A percentile compares a stretch with the other conserved stretches of the same genome.
phyloP scores from a whole-genome alignment of 2,888 invertebrate genomes.

The Mellilla xanthometata region DNA sequence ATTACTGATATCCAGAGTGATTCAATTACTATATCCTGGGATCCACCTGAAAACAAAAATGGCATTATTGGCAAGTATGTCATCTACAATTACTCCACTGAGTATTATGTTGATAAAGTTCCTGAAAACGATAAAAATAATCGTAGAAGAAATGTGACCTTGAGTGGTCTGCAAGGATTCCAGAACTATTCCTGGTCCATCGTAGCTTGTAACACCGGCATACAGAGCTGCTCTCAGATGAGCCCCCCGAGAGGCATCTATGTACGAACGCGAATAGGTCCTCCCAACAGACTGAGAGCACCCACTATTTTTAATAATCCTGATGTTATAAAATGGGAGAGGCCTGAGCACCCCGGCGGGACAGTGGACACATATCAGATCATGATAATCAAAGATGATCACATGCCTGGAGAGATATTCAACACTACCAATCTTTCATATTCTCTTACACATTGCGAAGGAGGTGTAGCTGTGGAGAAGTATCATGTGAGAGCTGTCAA shows the following conservation, averaged over 20 bases:
- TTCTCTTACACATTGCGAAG: slow-evolving; percentile 56
- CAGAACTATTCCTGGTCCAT: slow-evolving; percentile 87
- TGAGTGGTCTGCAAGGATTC: slow-evolving; percentile 79
- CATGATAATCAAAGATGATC: slow-evolving; percentile 59
- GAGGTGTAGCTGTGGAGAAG: slow-evolving; percentile 52
- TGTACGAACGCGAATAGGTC: slow-evolving; percentile 84
- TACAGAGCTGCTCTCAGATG: slow-evolving; percentile 84
- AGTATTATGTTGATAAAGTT: slow-evolving; percentile 46
- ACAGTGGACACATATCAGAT: slow-evolving; percentile 83
- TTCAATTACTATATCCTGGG: slow-evolving; percentile 85
- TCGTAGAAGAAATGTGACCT: slow-evolving; percentile 45
- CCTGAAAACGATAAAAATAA: slow-evolving; percentile 38
- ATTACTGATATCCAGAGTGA: slow-evolving; percentile 84
- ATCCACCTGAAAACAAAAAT: slow-evolving; percentile 87
- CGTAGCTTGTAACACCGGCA: slow-evolving; percentile 84
- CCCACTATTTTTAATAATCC: slow-evolving; percentile 52
- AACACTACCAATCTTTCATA: slow-evolving; percentile 46
- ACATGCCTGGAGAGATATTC: slow-evolving; percentile 39
- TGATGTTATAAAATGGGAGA: slow-evolving; percentile 72
- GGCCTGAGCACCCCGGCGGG: slow-evolving; percentile 77
- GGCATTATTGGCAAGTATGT: slow-evolving; percentile 88
- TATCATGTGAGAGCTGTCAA: slow-evolving; percentile 72
- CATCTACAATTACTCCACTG: slow-evolving; percentile 73
- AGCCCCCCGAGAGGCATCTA: slow-evolving; percentile 69
- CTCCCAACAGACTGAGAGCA: slow-evolving; percentile 68